phyloP scores from a whole-genome alignment of 2,113 vertebrate species.

The Ceratotherium simum region DNA sequence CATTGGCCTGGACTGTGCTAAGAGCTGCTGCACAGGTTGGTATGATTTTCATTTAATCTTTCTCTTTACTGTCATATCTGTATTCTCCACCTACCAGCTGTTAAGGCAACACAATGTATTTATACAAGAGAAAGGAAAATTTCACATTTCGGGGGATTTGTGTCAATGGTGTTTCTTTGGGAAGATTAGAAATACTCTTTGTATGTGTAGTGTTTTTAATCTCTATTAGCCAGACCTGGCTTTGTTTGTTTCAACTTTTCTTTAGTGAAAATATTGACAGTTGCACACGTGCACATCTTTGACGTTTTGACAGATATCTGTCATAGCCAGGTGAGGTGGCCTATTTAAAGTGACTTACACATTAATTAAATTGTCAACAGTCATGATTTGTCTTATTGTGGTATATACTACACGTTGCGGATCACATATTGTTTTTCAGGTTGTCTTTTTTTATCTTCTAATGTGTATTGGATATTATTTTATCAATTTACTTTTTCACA shows the following conservation, averaged over 20 bases:
- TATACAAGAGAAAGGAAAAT: conserved; percentile 32
- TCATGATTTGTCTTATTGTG: conserved; percentile 73
- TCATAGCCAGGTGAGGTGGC: conserved; percentile 57
- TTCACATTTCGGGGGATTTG: conserved; percentile 59
- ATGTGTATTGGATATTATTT: conserved; percentile 12
- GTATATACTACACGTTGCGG: conserved; percentile 41
- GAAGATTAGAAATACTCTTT: conserved; percentile 50
- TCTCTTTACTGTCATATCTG: neutral
- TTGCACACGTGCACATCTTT: conserved; percentile 53
- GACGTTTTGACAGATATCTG: conserved; percentile 68
- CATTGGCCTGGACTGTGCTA: conserved; percentile 90
- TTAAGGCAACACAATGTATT: neutral
- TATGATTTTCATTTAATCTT: conserved; percentile 38
- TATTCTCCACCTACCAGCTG: neutral
- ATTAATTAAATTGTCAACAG: conserved; percentile 80
- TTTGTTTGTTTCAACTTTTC: conserved; percentile 70
- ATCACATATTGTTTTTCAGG: conserved; percentile 51
- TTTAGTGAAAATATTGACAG: conserved; percentile 77
- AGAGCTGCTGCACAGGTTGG: conserved; percentile 91
- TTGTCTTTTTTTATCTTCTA: conserved; percentile 52
- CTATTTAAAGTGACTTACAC: conserved; percentile 74
- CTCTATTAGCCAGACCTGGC: conserved; percentile 56
- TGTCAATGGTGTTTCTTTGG: conserved; percentile 52
- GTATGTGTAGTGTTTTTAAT: conserved; percentile 69
- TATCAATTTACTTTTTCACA: conserved; percentile 11